Evolutionary conservation across 2,888 invertebrate species (phyloP).

Genomic region (Drosophila imparisetae): DNA sequence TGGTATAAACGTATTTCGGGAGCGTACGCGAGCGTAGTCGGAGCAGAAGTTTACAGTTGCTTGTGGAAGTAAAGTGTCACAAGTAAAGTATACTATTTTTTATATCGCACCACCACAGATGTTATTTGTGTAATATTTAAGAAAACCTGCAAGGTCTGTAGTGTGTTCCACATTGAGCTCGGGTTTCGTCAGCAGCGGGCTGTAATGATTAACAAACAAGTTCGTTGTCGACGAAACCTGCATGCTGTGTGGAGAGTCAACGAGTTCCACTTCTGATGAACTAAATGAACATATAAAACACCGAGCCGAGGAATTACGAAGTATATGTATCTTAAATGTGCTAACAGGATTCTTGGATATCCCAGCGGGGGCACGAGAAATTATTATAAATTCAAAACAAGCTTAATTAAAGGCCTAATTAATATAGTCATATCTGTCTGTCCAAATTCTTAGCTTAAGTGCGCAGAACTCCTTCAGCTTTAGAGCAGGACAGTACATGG

Average conservation of each 20-base stretch:
- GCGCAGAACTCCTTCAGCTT: too few species aligned
- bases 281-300: not conserved
- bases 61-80: not conserved
- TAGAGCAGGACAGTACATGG: too few species aligned
- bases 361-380: not conserved
- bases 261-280: not conserved
- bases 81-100: not conserved
- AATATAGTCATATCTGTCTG: too few species aligned
- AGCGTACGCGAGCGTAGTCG: not conserved
- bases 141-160: not conserved
- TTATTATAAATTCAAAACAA: not conserved
- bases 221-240: conserved; percentile 99
- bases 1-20: not conserved
- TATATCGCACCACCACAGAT: too few species aligned
- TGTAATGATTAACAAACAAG: conserved; percentile 87
- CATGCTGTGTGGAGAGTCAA: conserved; percentile 89
- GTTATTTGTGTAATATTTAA: not conserved
- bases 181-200: conserved; percentile 95
- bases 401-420: not conserved
- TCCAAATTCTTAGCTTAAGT: too few species aligned
- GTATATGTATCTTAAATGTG: not conserved
- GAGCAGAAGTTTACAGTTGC: not conserved
- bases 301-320: not conserved
- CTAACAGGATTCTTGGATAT: not conserved
- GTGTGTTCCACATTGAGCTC: conserved; percentile 88